Base-by-base conservation (phyloP, 2,888 invertebrate species). In the Apotomis betuletana region DNA sequence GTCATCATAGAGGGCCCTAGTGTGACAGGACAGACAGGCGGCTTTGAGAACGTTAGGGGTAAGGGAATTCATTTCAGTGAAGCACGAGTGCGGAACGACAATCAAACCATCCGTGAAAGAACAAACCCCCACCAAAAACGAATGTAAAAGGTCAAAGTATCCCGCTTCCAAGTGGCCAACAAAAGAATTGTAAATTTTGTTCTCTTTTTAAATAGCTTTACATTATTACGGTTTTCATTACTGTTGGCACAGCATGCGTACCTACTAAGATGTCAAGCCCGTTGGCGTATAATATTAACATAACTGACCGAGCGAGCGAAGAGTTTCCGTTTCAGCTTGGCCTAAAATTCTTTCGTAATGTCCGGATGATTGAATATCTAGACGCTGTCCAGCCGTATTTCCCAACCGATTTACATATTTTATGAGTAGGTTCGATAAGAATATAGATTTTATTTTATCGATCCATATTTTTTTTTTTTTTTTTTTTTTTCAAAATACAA, bases 151-250 rank as follows among this genome's bases (percentile, higher is more conserved):
- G 55, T 27, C 15, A 55, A 57, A 61, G 10, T 46, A 5, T 46
- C 15, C 44, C 44, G 44, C 13, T 41, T 64, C 10, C 27, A 49
- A 49, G 9, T 8, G 27, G 12, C 3, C 27, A 27, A 65, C 55
- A 65, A 65, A 65, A 57, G 55, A 65, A 57, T 65, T 65, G 27
- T 54, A 65, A 65, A 27, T 57, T 27, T 54, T 54, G 62, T 52
- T 54, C 57, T 54, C 27, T 46, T 65, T 65, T 55, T 55, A 6
- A 54, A 27, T 5, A 13, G 12, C 54, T 65, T 13, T 44, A 46
- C 55, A 46, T 55, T 55, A 57, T 65, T 65, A 57, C 46, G 27
- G 57, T 65, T 57, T 55, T 13, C 51, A n/a, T 36, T 62, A 62
- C 27, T n/a, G 36, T 65, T 57, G 55, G 38, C 38, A 8, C n/a